Evolutionary conservation across 2,797 vertebrate species (phyloP).

Genomic region (Nasua narica): DNA sequence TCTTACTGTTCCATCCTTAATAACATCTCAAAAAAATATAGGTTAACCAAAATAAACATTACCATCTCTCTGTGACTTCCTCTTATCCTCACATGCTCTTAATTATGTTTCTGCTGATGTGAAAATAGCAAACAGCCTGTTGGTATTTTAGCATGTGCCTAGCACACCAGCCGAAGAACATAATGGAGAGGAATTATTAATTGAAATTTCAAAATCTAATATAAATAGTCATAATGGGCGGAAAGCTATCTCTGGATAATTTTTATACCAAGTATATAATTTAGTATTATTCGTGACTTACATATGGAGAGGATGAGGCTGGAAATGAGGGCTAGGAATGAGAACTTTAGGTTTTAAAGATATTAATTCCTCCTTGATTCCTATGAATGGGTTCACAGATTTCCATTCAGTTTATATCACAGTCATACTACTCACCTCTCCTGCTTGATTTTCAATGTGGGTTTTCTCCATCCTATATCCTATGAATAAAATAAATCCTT

Average conservation of each 20-base stretch:
- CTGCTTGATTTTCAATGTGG: not conserved
- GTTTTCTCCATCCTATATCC: not conserved
- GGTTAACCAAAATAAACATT: not conserved
- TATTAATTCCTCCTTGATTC: not conserved
- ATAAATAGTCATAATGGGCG: not conserved
- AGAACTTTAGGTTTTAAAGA: not conserved
- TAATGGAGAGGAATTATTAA: not conserved
- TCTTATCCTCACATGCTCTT: not conserved
- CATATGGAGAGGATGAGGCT: fast-evolving
- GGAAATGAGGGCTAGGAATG: not conserved
- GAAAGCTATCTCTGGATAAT: not conserved
- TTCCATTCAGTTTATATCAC: not conserved
- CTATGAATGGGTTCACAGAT: not conserved
- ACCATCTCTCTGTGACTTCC: not conserved
- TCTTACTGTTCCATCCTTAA: not conserved
- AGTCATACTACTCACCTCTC: not conserved
- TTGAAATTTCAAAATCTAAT: not conserved
- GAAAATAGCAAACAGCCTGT: not conserved
- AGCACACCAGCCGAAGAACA: not conserved
- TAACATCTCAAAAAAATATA: not conserved
- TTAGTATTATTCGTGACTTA: not conserved
- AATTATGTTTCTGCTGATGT: not conserved
- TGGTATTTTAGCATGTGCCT: not conserved
- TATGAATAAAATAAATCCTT: not conserved
- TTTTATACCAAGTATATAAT: not conserved